These are phyloP conservation scores for Choreutis nemorana DNA, from an alignment of 2,888 invertebrate genomes.

Conservation along the genomic window DNA sequence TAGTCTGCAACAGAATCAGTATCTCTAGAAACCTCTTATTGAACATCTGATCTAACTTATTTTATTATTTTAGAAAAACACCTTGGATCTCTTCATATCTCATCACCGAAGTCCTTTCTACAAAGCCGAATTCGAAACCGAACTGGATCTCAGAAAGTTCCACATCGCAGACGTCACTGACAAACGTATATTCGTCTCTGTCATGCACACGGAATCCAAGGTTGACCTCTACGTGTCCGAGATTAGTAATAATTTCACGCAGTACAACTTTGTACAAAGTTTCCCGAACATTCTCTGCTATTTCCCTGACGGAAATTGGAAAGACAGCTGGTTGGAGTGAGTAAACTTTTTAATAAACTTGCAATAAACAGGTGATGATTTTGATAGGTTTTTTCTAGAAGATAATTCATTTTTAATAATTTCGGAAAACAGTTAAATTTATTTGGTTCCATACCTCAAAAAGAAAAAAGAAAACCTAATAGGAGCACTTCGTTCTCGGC, in stretches of 20 bases:
- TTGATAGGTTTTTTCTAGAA: too few species aligned
- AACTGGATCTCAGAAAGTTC: slow-evolving; percentile 71
- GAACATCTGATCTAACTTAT: not conserved
- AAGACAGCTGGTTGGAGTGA: slow-evolving; percentile 84
- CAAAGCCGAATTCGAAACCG: slow-evolving; percentile 78
- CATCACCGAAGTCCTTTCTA: slow-evolving; percentile 76
- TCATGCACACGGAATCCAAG: slow-evolving; percentile 75
- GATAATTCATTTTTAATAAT: too few species aligned
- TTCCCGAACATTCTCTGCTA: slow-evolving; percentile 83
- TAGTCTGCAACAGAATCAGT: too few species aligned
- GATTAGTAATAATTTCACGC: slow-evolving; percentile 67
- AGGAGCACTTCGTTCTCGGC: too few species aligned
- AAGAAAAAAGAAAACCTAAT: too few species aligned
- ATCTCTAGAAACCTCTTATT: too few species aligned
- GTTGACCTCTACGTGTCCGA: slow-evolving; percentile 87
- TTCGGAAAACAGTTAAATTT: too few species aligned
- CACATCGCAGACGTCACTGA: slow-evolving; percentile 87
- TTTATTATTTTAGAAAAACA: slow-evolving; percentile 37
- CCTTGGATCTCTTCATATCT: slow-evolving; percentile 77
- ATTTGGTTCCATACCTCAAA: too few species aligned
- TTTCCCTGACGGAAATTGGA: slow-evolving; percentile 84
- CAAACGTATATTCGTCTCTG: slow-evolving; percentile 81
- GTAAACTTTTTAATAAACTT: too few species aligned
- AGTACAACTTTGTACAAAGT: slow-evolving; percentile 79
- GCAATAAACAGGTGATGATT: too few species aligned